phyloP scores from a whole-genome alignment of 2,797 vertebrate genomes.

The Hypotaenidia philippensis region DNA sequence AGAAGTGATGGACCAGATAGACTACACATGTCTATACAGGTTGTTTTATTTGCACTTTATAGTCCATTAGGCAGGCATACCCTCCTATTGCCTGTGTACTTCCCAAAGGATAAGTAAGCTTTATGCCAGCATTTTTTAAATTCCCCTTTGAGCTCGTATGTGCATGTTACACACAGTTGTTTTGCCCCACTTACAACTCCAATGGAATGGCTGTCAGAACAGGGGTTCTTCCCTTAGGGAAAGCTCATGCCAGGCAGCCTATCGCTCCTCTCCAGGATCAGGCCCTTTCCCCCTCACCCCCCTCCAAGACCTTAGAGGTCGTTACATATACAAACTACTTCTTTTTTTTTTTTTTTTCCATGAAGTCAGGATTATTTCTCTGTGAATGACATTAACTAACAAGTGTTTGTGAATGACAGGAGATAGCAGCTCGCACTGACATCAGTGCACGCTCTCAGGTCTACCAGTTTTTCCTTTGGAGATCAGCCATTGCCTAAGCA shows the following conservation, averaged over 20 bases:
- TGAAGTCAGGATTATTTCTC: background rate
- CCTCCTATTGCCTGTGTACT: background rate
- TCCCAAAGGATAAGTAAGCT: background rate
- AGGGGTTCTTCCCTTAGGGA: background rate
- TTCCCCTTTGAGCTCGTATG: background rate
- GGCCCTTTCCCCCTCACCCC: accelerated
- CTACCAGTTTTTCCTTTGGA: background rate
- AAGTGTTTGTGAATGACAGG: background rate
- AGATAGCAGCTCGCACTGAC: background rate
- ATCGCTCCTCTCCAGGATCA: background rate
- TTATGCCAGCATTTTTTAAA: background rate
- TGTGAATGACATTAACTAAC: background rate
- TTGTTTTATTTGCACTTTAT: background rate
- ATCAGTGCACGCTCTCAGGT: background rate
- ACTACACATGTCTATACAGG: accelerated
- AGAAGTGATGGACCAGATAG: background rate
- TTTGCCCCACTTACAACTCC: background rate
- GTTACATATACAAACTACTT: background rate
- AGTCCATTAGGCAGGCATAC: background rate
- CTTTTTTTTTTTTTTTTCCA: background rate
- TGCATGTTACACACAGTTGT: background rate
- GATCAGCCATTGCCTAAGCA: background rate
- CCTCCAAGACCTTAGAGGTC: background rate
- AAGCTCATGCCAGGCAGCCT: background rate
- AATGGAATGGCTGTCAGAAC: background rate